Percentiles rank a stretch among this genome's conserved stretches.
These are phyloP conservation scores for Procambarus virginalis DNA, from an alignment of 1,140 invertebrate species.

Conservation along the genomic window DNA sequence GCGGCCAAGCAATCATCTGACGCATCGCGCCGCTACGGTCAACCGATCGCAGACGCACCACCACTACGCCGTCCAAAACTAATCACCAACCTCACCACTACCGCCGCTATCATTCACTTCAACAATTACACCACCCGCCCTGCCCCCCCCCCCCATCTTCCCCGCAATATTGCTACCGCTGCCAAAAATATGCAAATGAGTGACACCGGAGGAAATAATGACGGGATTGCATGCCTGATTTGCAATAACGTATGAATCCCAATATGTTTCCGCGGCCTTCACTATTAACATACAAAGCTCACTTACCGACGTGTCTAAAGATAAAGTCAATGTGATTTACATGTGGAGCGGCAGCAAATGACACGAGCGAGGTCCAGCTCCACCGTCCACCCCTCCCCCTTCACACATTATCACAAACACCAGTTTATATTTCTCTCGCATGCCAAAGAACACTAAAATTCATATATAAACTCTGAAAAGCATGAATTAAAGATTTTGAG, in stretches of 20 bases:
- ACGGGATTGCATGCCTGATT: slow-evolving; percentile 26
- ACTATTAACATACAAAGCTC: slow-evolving; percentile 42
- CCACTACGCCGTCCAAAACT: background rate
- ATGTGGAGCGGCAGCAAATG: slow-evolving; percentile 1
- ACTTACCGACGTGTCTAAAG: slow-evolving; percentile 5
- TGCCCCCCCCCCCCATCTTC: background rate
- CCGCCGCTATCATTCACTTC: slow-evolving; percentile 1
- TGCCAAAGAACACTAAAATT: background rate
- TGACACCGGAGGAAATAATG: slow-evolving; percentile 32
- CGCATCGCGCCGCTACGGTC: background rate
- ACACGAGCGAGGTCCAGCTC: background rate
- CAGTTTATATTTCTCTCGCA: background rate
- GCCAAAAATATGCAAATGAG: slow-evolving; percentile 49
- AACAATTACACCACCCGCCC: background rate
- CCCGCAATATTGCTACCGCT: background rate
- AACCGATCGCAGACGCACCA: background rate
- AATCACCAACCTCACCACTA: background rate
- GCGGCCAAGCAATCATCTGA: too few relatives aligned
- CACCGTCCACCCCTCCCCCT: background rate
- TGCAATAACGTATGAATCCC: background rate
- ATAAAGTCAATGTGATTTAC: slow-evolving; percentile 26
- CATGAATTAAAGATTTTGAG: background rate
- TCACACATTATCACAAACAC: background rate
- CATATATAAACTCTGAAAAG: background rate
- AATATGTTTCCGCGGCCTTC: background rate